Evolutionary conservation across 2,113 vertebrate genomes (phyloP), one percentile per base, ranked within the genome.

Genomic region (Hymenochirus boettgeri): DNA sequence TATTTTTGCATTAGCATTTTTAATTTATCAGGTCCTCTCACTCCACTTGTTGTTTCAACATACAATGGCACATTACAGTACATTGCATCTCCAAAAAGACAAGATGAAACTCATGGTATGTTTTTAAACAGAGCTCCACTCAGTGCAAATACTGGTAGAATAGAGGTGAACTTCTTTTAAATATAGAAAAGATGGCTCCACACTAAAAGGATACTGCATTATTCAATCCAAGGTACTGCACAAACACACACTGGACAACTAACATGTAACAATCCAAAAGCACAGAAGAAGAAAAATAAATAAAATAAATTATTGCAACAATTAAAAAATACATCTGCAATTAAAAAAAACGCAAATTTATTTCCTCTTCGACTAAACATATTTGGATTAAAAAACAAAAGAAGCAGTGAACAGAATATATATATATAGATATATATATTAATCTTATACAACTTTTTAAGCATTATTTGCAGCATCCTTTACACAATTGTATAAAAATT

Each of bases 271-370:
- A n/a, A n/a, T n/a, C n/a, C n/a, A n/a, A 47, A 73, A 81, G 75
- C 57, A 66, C 17, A 57, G 37, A 55, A 72, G 65, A 19, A 75
- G 77, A 39, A n/a, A 59, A 83, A 80, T 79, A 84, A 83, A 86
- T 73, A 83, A 45, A 83, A 72, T 75, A 74, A 75, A 73, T 77
- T 80, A 75, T 48, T 56, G 73, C 71, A 72, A 71, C 53, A 62
- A 69, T 75, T 77, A 59, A 70, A 0, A 0, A 74, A 72, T 27
- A 62, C 21, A 76, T 79, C 79, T 79, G 81, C 75, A 76, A 78
- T 69, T 54, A 79, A 74, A 57, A 66, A 73, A 61, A 33, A 75
- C 74, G 73, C 31, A 26, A 75, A 76, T 65, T 70, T 26, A 72
- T 76, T 62, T 9, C 54, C 54, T 61, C 31, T 17, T 25, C 26